Percentiles rank a stretch among this genome's conserved stretches.
Conservation (phyloP, 2,888 invertebrate species). For the Cerceris rybyensis region DNA sequence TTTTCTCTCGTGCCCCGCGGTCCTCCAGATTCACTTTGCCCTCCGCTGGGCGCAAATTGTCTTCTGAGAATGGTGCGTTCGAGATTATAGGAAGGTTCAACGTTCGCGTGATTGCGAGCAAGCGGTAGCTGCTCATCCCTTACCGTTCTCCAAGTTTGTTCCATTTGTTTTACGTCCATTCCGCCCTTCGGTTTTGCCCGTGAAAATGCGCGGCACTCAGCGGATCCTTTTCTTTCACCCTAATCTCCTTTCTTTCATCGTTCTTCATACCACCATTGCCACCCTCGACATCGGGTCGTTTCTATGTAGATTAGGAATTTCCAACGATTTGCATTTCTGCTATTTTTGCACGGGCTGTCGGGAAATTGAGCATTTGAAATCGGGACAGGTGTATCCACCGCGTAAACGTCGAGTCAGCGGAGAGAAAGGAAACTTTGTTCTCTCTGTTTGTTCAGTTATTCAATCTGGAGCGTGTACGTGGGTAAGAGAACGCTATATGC, state of each 20-base stretch:
- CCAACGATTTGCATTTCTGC: slow-evolving; percentile 12
- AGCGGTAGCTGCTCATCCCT: slow-evolving; percentile 44
- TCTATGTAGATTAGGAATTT: slow-evolving; percentile 13
- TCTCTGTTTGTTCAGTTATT: too few species aligned
- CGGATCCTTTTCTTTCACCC: neutral
- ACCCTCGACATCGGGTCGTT: neutral
- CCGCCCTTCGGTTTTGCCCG: neutral
- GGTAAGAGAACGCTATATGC: too few species aligned
- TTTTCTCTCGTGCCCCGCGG: slow-evolving; percentile 25
- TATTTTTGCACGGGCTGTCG: slow-evolving; percentile 2
- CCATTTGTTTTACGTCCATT: slow-evolving; percentile 44
- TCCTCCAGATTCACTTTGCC: slow-evolving; percentile 54
- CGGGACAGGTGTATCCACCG: too few species aligned
- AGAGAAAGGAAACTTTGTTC: too few species aligned
- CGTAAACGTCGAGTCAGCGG: too few species aligned
- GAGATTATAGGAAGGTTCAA: slow-evolving; percentile 72
- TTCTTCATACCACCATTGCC: neutral
- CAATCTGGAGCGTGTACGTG: too few species aligned
- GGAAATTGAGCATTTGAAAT: slow-evolving; percentile 15
- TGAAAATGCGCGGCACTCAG: neutral
- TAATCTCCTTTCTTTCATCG: neutral
- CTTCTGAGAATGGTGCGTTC: slow-evolving; percentile 73
- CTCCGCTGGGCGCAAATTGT: slow-evolving; percentile 71
- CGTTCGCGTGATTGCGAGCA: slow-evolving; percentile 59
- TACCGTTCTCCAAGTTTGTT: slow-evolving; percentile 50